Percentiles rank a stretch among this genome's conserved stretches.
These are phyloP conservation scores for Drosophila affinis DNA, from an alignment of 2,888 invertebrate genomes.

Conservation along the genomic window DNA sequence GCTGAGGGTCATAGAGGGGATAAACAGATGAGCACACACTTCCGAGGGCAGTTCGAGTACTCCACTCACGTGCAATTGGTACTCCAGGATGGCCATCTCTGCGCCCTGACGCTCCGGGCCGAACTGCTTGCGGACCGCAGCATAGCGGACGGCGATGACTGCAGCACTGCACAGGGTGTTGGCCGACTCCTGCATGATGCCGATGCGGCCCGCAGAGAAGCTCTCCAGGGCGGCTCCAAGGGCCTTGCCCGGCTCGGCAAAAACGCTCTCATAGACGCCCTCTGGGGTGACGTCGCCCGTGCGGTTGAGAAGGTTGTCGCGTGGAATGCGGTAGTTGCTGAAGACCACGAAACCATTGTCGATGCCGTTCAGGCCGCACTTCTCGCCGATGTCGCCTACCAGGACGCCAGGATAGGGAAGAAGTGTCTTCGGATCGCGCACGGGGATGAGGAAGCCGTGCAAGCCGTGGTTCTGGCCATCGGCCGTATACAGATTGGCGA, in stretches of 20 bases:
- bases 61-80: slow-evolving; percentile 88
- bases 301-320: slow-evolving; percentile 92
- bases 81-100: slow-evolving; percentile 91
- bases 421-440: slow-evolving; percentile 91
- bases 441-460: slow-evolving; percentile 94
- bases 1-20: slow-evolving; percentile 83
- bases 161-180: slow-evolving; percentile 87
- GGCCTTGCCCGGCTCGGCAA: slow-evolving; percentile 93
- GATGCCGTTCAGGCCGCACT: slow-evolving; percentile 94
- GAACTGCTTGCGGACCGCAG: slow-evolving; percentile 91
- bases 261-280: slow-evolving; percentile 95
- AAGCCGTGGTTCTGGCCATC: slow-evolving; percentile 92
- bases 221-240: slow-evolving; percentile 94
- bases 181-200: slow-evolving; percentile 86
- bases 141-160: slow-evolving; percentile 90
- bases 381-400: slow-evolving; percentile 96
- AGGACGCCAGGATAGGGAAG: slow-evolving; percentile 92
- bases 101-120: slow-evolving; percentile 86
- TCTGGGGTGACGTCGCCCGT: slow-evolving; percentile 95
- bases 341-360: slow-evolving; percentile 97
- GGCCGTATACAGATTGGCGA: slow-evolving; percentile 94
- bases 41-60: no score
- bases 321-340: slow-evolving; percentile 93
- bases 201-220: slow-evolving; percentile 92
- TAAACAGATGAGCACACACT: background rate